Percentiles rank a stretch among this genome's conserved stretches.
phyloP scores from a whole-genome alignment of 2,113 vertebrate genomes.

The Stegastes partitus region DNA sequence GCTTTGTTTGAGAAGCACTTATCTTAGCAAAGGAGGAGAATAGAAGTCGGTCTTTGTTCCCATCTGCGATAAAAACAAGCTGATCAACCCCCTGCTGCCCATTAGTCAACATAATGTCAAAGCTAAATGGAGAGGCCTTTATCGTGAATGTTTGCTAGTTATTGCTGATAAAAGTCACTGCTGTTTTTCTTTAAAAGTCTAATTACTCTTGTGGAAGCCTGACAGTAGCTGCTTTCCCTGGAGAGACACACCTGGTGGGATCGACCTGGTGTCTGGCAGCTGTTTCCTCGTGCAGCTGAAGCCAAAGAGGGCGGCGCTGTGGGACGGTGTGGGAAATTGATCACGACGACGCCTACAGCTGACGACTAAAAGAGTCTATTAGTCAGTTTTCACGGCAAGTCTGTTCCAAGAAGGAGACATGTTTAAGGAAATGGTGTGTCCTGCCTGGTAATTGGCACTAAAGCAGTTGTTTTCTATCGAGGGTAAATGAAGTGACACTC shows the following conservation, averaged over 20 bases:
- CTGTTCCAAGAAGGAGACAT: not conserved
- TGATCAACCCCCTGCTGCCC: too few relatives aligned
- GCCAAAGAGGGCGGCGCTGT: not conserved
- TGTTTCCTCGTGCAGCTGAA: not conserved
- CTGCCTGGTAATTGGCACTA: not conserved
- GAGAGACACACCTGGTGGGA: not conserved
- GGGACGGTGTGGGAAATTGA: too few relatives aligned
- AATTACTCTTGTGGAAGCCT: not conserved
- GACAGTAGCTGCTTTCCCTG: not conserved
- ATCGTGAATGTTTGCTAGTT: not conserved
- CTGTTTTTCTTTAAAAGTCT: too few relatives aligned
- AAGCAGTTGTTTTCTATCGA: too few relatives aligned
- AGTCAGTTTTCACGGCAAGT: not conserved
- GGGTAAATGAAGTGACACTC: too few relatives aligned
- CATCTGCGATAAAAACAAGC: too few relatives aligned
- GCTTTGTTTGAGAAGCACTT: not conserved
- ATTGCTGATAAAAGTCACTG: not conserved
- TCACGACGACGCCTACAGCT: too few relatives aligned
- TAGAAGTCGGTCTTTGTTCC: too few relatives aligned
- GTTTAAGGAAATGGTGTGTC: not conserved
- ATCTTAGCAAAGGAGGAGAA: too few relatives aligned
- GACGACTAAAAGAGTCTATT: not conserved
- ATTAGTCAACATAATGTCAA: too few relatives aligned
- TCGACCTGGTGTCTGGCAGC: too few relatives aligned
- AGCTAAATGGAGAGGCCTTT: too few relatives aligned